Conservation (phyloP, 2,797 vertebrate genomes). For the Microchirus variegatus region DNA sequence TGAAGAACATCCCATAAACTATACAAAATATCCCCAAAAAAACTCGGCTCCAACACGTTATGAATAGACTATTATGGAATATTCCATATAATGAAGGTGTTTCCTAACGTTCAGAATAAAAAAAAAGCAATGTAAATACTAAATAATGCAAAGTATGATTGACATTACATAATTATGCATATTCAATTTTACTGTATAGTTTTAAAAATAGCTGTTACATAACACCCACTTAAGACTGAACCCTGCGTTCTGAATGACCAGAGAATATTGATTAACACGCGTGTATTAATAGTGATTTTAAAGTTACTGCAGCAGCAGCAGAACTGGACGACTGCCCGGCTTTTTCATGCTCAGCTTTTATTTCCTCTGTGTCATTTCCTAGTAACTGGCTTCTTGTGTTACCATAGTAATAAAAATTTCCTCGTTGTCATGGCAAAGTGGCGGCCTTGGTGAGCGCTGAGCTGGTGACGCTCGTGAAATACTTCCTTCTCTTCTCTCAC, state of each 20-base stretch:
- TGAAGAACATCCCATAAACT: neutral
- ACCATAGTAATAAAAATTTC: slow-evolving; percentile 54
- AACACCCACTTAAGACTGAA: no score
- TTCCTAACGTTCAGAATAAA: slow-evolving; percentile 15
- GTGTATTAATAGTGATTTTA: no score
- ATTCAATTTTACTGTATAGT: no score
- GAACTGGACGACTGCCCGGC: neutral
- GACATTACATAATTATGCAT: no score
- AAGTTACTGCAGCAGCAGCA: neutral
- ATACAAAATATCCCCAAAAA: no score
- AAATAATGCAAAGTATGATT: no score
- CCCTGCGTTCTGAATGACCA: no score
- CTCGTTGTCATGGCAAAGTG: slow-evolving; percentile 61
- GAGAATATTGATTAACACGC: no score
- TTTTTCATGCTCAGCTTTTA: slow-evolving; percentile 18
- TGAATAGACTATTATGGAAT: slow-evolving; percentile 22
- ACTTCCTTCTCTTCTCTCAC: slow-evolving; percentile 46
- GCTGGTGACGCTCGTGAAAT: slow-evolving; percentile 27
- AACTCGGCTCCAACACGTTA: no score
- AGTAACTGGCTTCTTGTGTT: slow-evolving; percentile 41
- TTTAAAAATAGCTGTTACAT: no score
- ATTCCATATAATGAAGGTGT: slow-evolving; percentile 9
- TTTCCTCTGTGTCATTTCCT: slow-evolving; percentile 57
- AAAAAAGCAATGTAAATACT: no score
- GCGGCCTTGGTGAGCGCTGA: slow-evolving; percentile 40